phyloP scores from a whole-genome alignment of 1,140 invertebrate species.

The Riptortus pedestris region DNA sequence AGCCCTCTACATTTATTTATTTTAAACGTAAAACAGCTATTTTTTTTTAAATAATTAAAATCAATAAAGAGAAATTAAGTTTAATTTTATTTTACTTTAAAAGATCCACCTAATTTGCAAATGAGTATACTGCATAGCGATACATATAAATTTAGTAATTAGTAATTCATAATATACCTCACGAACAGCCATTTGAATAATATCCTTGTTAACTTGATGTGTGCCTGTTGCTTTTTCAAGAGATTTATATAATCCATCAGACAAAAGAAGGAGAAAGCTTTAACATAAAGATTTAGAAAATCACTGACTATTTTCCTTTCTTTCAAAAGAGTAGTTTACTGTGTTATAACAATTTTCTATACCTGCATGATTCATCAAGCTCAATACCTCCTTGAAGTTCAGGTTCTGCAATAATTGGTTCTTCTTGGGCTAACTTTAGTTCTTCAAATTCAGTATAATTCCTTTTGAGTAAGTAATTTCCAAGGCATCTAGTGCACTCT shows the following conservation, averaged over 20 bases:
- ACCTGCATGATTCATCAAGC: slow-evolving; percentile 67
- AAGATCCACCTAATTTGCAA: too few species aligned
- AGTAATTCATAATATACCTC: slow-evolving; percentile 47
- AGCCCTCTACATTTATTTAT: neutral
- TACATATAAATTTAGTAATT: too few species aligned
- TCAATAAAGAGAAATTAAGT: slow-evolving; percentile 6
- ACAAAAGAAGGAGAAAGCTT: slow-evolving; percentile 72
- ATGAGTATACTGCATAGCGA: too few species aligned
- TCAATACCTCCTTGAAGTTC: slow-evolving; percentile 68
- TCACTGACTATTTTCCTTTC: neutral
- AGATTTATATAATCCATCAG: slow-evolving; percentile 71
- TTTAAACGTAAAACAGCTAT: neutral
- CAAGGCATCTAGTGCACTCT: slow-evolving; percentile 66
- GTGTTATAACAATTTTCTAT: too few species aligned
- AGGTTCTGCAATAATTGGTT: slow-evolving; percentile 74
- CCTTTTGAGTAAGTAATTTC: slow-evolving; percentile 82
- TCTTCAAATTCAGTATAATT: slow-evolving; percentile 74
- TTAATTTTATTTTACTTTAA: too few species aligned
- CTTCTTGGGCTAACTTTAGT: slow-evolving; percentile 50
- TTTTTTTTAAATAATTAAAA: neutral
- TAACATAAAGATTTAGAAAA: slow-evolving; percentile 26
- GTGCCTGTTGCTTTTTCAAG: slow-evolving; percentile 69
- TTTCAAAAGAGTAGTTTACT: too few species aligned
- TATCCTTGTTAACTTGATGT: slow-evolving; percentile 67
- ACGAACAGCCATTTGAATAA: slow-evolving; percentile 67